phyloP scores from a whole-genome alignment of 2,113 vertebrate genomes.

The crab-eating macaque (Macaca fascicularis) region T2T-MFA8v1.1 NC_088376.1:75522001-75522500 shows the following conservation, averaged over 20 bases:
- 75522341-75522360: background rate
- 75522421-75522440: background rate
- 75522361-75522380: background rate
- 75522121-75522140: background rate
- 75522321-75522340: background rate
- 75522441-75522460: background rate
- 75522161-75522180: background rate
- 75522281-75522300: background rate
- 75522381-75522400: background rate
- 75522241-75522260: background rate
- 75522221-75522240: background rate
- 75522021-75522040: background rate
- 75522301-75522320: background rate
- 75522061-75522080: background rate
- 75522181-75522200: background rate
- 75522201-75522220: background rate
- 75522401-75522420: background rate
- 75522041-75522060: background rate
- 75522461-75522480: background rate
- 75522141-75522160: background rate
- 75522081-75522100: background rate
- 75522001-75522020: background rate
- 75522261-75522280: background rate
- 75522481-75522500: background rate
- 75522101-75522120: background rate